Evolutionary conservation across 2,113 vertebrate genomes (phyloP).

Genomic region (Capreolus pygargus): DNA sequence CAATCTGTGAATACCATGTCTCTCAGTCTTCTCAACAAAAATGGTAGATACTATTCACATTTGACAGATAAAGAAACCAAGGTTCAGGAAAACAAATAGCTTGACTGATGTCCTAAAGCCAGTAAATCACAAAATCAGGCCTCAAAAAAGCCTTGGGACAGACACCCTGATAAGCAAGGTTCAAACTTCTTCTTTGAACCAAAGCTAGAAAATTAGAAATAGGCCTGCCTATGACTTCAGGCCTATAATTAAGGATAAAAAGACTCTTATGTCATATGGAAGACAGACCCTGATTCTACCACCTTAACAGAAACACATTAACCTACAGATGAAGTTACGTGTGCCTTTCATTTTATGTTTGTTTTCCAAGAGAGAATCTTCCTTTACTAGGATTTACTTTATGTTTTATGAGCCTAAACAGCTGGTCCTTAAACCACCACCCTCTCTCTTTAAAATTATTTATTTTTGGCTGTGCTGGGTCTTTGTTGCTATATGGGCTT

Average conservation of each 20-base stretch:
- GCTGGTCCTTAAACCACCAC: neutral
- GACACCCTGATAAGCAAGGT: neutral
- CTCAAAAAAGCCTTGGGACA: neutral
- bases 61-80: neutral
- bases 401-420: neutral
- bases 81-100: neutral
- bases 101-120: neutral
- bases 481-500: neutral
- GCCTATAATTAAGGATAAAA: neutral
- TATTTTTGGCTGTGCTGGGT: neutral
- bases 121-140: neutral
- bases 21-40: neutral
- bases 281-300: neutral
- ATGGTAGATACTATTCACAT: neutral
- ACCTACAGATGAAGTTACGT: neutral
- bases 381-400: neutral
- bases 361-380: neutral
- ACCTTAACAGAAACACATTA: constrained; percentile 20
- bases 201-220: neutral
- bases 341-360: constrained; percentile 18
- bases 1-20: neutral
- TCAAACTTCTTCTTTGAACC: neutral
- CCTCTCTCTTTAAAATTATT: neutral
- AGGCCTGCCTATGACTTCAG: neutral
- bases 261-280: neutral